Percentiles rank a stretch among this genome's conserved stretches.
These are phyloP conservation scores for Bombus terrestris DNA, from an alignment of 1,140 invertebrate species.

Conservation along the genomic window DNA sequence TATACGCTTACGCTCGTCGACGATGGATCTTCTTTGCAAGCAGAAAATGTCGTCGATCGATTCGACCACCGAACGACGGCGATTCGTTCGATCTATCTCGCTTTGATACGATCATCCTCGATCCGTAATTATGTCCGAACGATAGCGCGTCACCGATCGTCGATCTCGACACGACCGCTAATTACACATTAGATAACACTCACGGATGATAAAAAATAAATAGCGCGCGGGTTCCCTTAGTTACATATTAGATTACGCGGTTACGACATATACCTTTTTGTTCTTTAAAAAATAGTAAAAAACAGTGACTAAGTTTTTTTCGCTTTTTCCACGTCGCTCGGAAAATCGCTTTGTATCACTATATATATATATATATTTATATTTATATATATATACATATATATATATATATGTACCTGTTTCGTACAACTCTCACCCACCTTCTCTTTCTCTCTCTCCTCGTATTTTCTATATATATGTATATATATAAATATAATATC, in stretches of 20 bases:
- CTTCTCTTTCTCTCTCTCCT: slow-evolving; percentile 36
- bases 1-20: slow-evolving; percentile 14
- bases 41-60: slow-evolving; percentile 29
- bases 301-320: slow-evolving; percentile 81
- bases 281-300: slow-evolving; percentile 81
- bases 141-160: slow-evolving; percentile 18
- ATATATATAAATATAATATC: slow-evolving; percentile 63
- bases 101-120: not conserved
- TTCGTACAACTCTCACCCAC: slow-evolving; percentile 51
- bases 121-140: not conserved
- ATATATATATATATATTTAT: slow-evolving; percentile 61
- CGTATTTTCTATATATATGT: not conserved
- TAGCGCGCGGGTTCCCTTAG: slow-evolving; percentile 78
- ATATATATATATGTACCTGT: slow-evolving; percentile 30
- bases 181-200: slow-evolving; percentile 60
- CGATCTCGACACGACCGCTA: slow-evolving; percentile 36
- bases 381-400: slow-evolving; percentile 23
- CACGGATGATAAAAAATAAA: slow-evolving; percentile 79
- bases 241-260: slow-evolving; percentile 76
- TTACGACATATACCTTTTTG: slow-evolving; percentile 71
- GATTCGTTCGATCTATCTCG: not conserved
- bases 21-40: slow-evolving; percentile 30
- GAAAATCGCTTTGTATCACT: slow-evolving; percentile 74
- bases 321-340: slow-evolving; percentile 73
- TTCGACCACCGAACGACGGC: not conserved